Evolutionary conservation across 1,140 invertebrate genomes (phyloP), one percentile per base, ranked within the genome.

Genomic region (Diprion similis): DNA sequence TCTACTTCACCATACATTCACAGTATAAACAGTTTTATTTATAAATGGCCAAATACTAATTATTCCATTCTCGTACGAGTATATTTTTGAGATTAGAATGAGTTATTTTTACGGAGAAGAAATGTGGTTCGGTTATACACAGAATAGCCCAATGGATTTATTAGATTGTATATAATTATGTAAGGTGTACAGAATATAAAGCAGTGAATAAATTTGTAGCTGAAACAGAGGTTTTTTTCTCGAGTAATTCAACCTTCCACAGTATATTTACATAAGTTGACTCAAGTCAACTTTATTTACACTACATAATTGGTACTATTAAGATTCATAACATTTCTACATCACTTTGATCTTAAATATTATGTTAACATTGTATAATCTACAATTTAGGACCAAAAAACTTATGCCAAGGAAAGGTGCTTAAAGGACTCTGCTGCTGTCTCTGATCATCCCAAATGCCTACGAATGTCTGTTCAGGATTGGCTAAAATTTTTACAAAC

Each of bases 351-450:
- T 68, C 72, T 46, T 71, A 65, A 72, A 72, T 4, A 13, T 17
- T 13, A 13, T 71, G 51, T 11, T 70, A 11, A 47, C 18, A 66
- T 73, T 70, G 18, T 18, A 66, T 71, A 48, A 48, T 66, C 59
- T 79, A 85, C 68, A 83, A 82, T 83, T 86, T 86, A 70, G 85
- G 82, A 11, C 80, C 80, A 73, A 87, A 87, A 77, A 83, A 86
- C 66, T 84, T 82, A 24, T 78, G 66, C 85, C 83, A 87, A 1
- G 80, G 79, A 77, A 87, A 83, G 48, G 72, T 24, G 73, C 78
- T 80, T 37, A 80, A 65, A 46, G 51, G 48, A n/a, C 70, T 65
- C 8, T 71, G 11, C 11, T 15, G 51, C 11, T 59, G 11, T 17
- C 51, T 13, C 11, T 17, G 51, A 59, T 59, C 51, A 17, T 59